A percentile compares a stretch with the other conserved stretches of the same genome.
Evolutionary conservation across 2,113 vertebrate species (phyloP).

Genomic region (Chaetodon trifascialis): DNA sequence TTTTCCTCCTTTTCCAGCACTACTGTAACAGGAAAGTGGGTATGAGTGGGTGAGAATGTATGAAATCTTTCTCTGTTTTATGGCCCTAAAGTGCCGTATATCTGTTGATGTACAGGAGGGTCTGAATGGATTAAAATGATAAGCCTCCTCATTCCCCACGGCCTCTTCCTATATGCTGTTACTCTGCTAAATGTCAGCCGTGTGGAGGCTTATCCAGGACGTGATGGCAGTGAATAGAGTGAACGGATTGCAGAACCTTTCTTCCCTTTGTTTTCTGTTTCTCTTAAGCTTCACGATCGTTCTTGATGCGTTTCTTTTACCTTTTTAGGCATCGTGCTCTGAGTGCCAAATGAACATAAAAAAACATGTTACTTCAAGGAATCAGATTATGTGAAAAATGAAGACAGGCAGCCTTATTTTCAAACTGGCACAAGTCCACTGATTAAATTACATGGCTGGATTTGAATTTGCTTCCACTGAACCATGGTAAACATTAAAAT

Average conservation of each 20-base stretch:
- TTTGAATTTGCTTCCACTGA: neutral
- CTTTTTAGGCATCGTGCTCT: neutral
- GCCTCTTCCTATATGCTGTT: slow-evolving; percentile 5
- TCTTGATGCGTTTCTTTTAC: neutral
- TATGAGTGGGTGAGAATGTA: slow-evolving; percentile 50
- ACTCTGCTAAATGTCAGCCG: slow-evolving; percentile 12
- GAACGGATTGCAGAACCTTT: neutral
- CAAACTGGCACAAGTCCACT: neutral
- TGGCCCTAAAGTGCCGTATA: neutral
- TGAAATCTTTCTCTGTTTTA: slow-evolving; percentile 23
- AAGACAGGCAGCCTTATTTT: neutral
- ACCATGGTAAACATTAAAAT: too few species aligned
- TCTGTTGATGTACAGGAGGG: slow-evolving; percentile 29
- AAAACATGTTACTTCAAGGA: neutral
- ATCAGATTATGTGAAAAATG: neutral
- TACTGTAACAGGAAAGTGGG: slow-evolving; percentile 4
- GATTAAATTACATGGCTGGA: neutral
- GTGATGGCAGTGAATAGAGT: slow-evolving; percentile 15
- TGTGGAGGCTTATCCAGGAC: slow-evolving; percentile 14
- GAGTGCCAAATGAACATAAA: neutral
- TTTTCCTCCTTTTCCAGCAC: neutral
- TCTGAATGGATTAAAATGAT: slow-evolving; percentile 61
- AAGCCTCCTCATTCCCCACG: slow-evolving; percentile 34
- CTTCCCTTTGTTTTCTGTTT: neutral
- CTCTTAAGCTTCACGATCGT: neutral